A percentile compares a stretch with the other conserved stretches of the same genome.
Evolutionary conservation across 1,140 invertebrate species (phyloP).

Genomic region (Maconellicoccus hirsutus): DNA sequence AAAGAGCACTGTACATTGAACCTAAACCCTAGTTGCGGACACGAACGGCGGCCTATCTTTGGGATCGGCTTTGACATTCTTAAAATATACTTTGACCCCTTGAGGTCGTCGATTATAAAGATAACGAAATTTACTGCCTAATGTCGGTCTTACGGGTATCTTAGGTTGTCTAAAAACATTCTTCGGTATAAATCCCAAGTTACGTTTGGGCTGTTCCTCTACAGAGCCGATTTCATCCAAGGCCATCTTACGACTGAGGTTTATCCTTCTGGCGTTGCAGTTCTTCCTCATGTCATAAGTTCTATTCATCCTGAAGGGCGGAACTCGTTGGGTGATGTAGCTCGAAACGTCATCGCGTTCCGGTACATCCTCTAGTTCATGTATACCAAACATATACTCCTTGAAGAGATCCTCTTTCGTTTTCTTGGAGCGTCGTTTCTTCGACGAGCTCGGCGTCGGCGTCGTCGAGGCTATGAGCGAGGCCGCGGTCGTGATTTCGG

Average conservation of each 20-base stretch:
- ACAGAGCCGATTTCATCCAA: neutral
- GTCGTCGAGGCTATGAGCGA: neutral
- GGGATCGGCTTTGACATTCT: neutral
- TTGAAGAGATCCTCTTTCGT: neutral
- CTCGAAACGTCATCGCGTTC: neutral
- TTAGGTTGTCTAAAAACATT: neutral
- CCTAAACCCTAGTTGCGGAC: neutral
- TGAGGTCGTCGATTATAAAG: neutral
- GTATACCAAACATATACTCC: neutral
- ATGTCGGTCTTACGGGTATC: neutral
- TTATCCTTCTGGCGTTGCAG: neutral
- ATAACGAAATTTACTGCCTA: neutral
- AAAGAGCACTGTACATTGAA: too few species aligned
- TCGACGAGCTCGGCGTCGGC: neutral
- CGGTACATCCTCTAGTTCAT: neutral
- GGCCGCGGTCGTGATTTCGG: neutral
- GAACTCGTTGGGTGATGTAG: too few species aligned
- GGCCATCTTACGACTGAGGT: neutral
- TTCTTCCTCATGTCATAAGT: neutral
- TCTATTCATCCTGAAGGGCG: neutral
- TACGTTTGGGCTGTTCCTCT: neutral
- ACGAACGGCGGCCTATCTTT: neutral
- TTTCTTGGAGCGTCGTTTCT: neutral
- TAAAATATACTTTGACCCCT: neutral
- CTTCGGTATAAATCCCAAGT: neutral